Evolutionary conservation across 2,113 vertebrate genomes (phyloP).

Genomic region (Aldabrachelys gigantea): DNA sequence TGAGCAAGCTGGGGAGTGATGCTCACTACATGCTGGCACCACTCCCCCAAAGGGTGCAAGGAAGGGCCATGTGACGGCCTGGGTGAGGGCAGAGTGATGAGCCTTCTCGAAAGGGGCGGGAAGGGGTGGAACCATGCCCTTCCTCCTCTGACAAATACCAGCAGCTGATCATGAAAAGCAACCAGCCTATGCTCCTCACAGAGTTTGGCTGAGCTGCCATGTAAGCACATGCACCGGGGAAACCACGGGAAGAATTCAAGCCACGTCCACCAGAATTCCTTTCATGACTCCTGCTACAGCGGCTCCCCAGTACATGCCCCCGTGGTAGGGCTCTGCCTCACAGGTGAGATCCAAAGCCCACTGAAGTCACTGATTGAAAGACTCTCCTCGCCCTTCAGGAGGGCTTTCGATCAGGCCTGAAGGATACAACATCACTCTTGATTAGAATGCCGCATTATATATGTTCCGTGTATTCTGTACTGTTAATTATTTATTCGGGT

Average conservation of each 20-base stretch:
- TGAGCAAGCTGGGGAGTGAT: neutral
- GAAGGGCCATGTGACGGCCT: neutral
- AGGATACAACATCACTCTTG: neutral
- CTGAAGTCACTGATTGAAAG: neutral
- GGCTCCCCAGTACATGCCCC: neutral
- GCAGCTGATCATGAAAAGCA: neutral
- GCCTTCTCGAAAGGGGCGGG: neutral
- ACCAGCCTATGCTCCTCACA: neutral
- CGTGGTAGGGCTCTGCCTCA: neutral
- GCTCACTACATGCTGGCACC: neutral
- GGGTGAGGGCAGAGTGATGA: neutral
- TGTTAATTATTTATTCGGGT: rapidly evolving
- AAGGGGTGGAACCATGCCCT: neutral
- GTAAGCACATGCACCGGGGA: neutral
- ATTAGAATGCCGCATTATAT: neutral
- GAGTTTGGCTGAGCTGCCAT: neutral
- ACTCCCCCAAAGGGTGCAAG: neutral
- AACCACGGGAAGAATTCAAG: neutral
- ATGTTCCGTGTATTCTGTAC: rapidly evolving
- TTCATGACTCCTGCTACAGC: neutral
- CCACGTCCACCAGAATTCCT: neutral
- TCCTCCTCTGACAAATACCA: neutral
- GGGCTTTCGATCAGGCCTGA: neutral
- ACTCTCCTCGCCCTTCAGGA: neutral
- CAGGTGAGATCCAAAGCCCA: neutral